Conservation (phyloP, 2,113 vertebrate species). For the Dendropsophus ebraccatus region DNA sequence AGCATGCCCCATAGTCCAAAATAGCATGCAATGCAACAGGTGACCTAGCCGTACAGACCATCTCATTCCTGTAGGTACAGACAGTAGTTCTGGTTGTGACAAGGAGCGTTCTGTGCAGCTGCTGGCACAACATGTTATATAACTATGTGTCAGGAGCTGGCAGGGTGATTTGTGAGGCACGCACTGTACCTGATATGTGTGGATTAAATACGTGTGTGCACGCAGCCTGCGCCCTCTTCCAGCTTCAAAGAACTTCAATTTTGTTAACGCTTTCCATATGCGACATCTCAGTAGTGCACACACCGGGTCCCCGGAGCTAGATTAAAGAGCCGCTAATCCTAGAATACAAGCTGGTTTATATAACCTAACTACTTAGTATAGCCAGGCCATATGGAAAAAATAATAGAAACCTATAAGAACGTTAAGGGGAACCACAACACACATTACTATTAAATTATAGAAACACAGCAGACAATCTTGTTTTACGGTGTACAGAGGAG, state of each 20-base stretch:
- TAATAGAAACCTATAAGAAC: neutral
- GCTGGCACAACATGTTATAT: slow-evolving; percentile 13
- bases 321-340: slow-evolving; percentile 5
- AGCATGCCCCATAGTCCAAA: neutral
- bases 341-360: slow-evolving; percentile 15
- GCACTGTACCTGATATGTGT: slow-evolving; percentile 46
- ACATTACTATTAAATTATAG: neutral
- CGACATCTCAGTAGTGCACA: neutral
- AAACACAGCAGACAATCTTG: neutral
- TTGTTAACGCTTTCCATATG: slow-evolving; percentile 29
- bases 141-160: slow-evolving; percentile 32
- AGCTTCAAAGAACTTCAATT: slow-evolving; percentile 5
- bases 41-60: neutral
- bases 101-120: neutral
- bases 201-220: slow-evolving; percentile 12
- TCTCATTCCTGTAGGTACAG: neutral
- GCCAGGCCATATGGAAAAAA: neutral
- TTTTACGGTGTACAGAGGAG: neutral
- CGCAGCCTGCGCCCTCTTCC: neutral
- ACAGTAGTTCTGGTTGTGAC: neutral
- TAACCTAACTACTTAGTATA: neutral
- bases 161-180: slow-evolving; percentile 46
- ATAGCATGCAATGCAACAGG: neutral
- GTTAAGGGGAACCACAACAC: neutral
- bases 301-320: too few relatives aligned